phyloP scores from a whole-genome alignment of 2,797 vertebrate genomes.

The Fistularia tabacaria region DNA sequence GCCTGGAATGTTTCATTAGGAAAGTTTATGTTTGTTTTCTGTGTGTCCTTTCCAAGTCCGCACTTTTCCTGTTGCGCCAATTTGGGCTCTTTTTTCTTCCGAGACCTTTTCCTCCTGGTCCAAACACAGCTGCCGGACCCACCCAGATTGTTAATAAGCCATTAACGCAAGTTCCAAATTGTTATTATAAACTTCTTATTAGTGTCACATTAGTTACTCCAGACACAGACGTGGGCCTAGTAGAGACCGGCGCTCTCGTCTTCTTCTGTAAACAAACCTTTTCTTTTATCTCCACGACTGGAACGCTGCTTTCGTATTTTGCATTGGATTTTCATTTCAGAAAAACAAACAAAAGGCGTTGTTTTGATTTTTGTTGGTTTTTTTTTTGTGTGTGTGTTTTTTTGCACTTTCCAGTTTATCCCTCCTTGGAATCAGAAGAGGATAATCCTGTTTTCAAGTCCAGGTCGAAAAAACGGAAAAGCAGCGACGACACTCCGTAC shows the following conservation, averaged over 20 bases:
- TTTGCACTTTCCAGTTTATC: slow-evolving; percentile 79
- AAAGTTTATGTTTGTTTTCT: slow-evolving; percentile 54
- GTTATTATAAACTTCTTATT: slow-evolving; percentile 71
- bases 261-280: slow-evolving; percentile 64
- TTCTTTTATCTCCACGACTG: not conserved
- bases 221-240: slow-evolving; percentile 50
- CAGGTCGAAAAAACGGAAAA: slow-evolving; percentile 97
- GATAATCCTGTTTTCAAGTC: slow-evolving; percentile 99
- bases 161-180: slow-evolving; percentile 66
- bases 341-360: no score
- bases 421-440: slow-evolving; percentile 96
- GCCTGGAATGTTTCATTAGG: slow-evolving; percentile 46
- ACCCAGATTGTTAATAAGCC: slow-evolving; percentile 72
- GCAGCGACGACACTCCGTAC: slow-evolving; percentile 94
- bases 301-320: no score
- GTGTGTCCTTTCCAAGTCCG: slow-evolving; percentile 30
- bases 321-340: no score
- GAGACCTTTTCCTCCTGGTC: slow-evolving; percentile 59
- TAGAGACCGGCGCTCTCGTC: slow-evolving; percentile 44
- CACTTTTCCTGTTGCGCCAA: no score
- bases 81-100: slow-evolving; percentile 18
- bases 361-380: not conserved
- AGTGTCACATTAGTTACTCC: slow-evolving; percentile 68
- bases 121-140: slow-evolving; percentile 65
- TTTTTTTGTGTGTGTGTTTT: not conserved